Conservation (phyloP, 2,113 vertebrate species). For the Ibidorhyncha struthersii region DNA sequence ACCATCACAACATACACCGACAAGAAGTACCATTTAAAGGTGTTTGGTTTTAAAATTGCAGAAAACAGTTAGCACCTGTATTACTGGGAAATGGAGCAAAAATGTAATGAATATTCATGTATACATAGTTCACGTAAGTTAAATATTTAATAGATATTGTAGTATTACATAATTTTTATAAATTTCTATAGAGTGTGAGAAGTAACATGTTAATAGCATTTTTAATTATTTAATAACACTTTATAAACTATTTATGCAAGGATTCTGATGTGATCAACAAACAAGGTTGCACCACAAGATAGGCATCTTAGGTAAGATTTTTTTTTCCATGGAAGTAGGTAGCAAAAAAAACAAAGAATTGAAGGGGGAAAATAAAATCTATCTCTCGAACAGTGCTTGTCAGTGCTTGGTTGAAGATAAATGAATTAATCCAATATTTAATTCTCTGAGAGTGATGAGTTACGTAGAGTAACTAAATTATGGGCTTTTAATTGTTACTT, state of each 20-base stretch:
- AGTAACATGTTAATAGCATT: neutral
- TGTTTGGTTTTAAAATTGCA: neutral
- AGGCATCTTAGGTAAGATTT: neutral
- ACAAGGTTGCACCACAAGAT: neutral
- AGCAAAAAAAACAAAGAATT: neutral
- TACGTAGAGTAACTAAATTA: constrained; percentile 16
- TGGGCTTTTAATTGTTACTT: constrained; percentile 48
- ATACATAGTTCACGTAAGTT: neutral
- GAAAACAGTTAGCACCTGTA: neutral
- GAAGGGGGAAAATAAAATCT: neutral
- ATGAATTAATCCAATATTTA: constrained; percentile 9
- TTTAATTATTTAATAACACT: neutral
- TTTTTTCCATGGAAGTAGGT: neutral
- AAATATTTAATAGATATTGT: neutral
- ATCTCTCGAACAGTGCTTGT: neutral
- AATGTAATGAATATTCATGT: neutral
- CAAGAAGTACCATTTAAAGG: neutral
- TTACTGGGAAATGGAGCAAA: neutral
- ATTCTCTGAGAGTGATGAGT: constrained; percentile 13
- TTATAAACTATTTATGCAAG: neutral
- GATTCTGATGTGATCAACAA: neutral
- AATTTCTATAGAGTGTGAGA: neutral
- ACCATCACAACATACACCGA: neutral
- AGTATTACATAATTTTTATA: neutral
- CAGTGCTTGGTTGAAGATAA: neutral